These are phyloP conservation scores for Tachysurus vachellii DNA, from an alignment of 2,113 vertebrate species.

Conservation along the genomic window DNA sequence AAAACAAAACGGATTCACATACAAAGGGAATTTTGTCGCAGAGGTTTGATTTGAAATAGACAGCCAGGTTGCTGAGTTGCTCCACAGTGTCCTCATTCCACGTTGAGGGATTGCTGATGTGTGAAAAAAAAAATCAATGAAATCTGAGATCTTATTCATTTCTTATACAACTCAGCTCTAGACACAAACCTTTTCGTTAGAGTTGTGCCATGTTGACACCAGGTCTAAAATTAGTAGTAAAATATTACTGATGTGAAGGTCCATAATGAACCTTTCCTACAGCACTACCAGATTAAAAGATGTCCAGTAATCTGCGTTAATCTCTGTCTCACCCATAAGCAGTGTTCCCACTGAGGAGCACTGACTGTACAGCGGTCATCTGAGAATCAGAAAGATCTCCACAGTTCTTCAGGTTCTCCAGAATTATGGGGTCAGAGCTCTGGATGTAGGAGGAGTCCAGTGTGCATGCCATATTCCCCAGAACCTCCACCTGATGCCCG, in stretches of 20 bases:
- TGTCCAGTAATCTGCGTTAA: no score
- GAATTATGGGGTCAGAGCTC: constrained; percentile 53
- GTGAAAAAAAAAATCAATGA: not conserved
- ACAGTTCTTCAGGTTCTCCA: constrained; percentile 60
- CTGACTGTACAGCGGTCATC: constrained; percentile 37
- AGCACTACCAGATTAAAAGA: no score
- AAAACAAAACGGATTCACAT: not conserved
- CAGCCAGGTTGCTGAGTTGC: constrained; percentile 58
- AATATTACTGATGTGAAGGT: no score
- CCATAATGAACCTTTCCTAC: no score
- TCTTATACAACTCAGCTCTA: not conserved
- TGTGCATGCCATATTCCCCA: constrained; percentile 69
- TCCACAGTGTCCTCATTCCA: constrained; percentile 62
- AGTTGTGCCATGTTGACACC: not conserved
- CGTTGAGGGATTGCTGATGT: constrained; percentile 48
- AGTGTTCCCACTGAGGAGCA: constrained; percentile 47
- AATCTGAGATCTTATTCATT: not conserved
- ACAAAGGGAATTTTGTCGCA: constrained; percentile 54
- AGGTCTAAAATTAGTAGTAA: no score
- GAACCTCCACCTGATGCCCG: constrained; percentile 56
- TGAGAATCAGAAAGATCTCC: constrained; percentile 40
- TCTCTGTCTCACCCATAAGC: constrained; percentile 46
- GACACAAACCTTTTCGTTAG: no score
- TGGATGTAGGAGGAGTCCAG: constrained; percentile 54
- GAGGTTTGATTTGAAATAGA: constrained; percentile 61